Evolutionary conservation across 2,113 vertebrate species (phyloP), one percentile per base, ranked within the genome.

Genomic region (Otolemur garnettii): DNA sequence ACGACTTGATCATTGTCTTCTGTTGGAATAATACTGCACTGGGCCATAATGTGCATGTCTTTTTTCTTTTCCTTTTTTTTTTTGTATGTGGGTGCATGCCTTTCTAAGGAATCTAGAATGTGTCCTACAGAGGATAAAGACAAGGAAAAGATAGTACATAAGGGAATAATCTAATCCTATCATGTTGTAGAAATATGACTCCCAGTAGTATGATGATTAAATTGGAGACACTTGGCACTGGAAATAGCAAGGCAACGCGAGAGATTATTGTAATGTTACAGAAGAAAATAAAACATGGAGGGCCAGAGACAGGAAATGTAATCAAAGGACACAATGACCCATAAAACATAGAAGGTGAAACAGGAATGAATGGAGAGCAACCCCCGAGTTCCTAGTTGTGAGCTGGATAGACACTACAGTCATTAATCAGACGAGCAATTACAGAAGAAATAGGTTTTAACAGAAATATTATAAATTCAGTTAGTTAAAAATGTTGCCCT

Each of bases 401-500:
- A 13, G 24, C 5, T 59, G 38, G 12, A 35, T n/a, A 3, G 0
- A 57, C 68, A 62, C 83, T 15, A n/a, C 13, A n/a, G 12, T 69
- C 80, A 87, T 90, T 66, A 82, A 55, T 55, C 8, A 77, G 85
- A 42, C 30, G 53, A 82, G 75, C 86, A 26, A 87, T 59, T 55
- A 53, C 17, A 68, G 7, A 89, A 92, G 35, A 91, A 89, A 90
- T 22, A 69, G 17, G 5, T 55, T 60, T 91, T 53, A 92, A 59
- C 33, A 64, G 45, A 86, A 87, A 78, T 69, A 95, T 64, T 84
- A 80, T 60, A 66, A 77, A 57, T 77, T 85, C 8, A 69, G 24
- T 33, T 68, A 69, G 24, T 26, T 77, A 68, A 18, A 18, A 93
- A 84, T 83, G 79, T 91, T 95, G 57, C 45, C 72, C 72, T 95